Percentiles rank a stretch among this genome's conserved stretches.
These are phyloP conservation scores for Protobothrops mucrosquamatus DNA, from an alignment of 2,113 vertebrate genomes.

Conservation along the genomic window DNA sequence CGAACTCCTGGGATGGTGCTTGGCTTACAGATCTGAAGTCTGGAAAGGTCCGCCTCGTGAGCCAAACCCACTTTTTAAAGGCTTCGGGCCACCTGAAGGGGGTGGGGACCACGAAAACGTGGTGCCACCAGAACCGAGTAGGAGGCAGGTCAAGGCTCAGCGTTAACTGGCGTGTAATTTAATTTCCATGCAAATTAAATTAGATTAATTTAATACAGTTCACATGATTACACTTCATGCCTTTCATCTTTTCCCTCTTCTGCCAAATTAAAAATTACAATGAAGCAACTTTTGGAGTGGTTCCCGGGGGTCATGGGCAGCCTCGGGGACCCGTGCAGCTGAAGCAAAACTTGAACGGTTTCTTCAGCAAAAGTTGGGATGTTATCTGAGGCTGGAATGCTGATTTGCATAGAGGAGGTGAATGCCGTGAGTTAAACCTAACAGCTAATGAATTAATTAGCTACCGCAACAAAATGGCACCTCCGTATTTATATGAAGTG, in stretches of 20 bases:
- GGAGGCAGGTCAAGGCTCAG: background rate
- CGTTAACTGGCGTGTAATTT: background rate
- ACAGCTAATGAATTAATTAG: background rate
- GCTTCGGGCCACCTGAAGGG: background rate
- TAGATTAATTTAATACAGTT: background rate
- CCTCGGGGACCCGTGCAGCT: background rate
- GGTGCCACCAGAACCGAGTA: background rate
- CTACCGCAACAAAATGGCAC: background rate
- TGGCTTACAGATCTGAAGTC: background rate
- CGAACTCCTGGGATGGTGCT: background rate
- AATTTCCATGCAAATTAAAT: background rate
- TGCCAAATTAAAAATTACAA: background rate
- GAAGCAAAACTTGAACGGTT: background rate
- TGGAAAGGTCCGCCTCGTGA: background rate
- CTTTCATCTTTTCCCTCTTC: background rate
- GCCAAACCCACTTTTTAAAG: background rate
- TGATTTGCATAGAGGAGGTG: background rate
- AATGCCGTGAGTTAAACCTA: background rate
- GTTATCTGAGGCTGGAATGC: background rate
- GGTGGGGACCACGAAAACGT: background rate
- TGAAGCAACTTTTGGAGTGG: background rate
- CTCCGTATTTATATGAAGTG: background rate
- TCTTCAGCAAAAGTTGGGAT: background rate
- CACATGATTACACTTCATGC: background rate
- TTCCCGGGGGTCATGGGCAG: background rate